Evolutionary conservation across 2,113 vertebrate genomes (phyloP), one percentile per base, ranked within the genome.

Genomic region (Melanotaenia duboulayi): DNA sequence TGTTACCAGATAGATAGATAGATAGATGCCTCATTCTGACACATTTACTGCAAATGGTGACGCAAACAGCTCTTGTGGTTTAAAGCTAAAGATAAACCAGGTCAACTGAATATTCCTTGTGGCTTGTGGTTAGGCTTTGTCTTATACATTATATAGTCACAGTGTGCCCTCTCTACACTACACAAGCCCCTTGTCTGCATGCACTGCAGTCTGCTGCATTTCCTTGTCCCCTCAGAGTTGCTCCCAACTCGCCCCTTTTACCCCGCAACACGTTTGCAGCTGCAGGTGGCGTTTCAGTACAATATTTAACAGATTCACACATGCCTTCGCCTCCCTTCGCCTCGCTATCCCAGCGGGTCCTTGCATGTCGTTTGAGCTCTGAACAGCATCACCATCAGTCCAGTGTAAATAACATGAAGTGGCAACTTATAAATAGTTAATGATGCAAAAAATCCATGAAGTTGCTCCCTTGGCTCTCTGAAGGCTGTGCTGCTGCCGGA

Each of bases 401-500:
- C 93, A 92, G 93, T 95, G 95, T 95, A 95, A 96, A 95, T 96
- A 96, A 96, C 94, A 90, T 90, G 93, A 95, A 95, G 94, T 95
- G 95, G 95, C 95, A 95, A 95, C 94, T 93, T 93, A 95, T 96
- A 95, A 96, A 97, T 96, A 95, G 88, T 95, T 96, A 94, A 96
- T 94, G 94, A 94, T 90, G 92, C 93, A 91, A 88, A 91, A 89
- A 91, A 92, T 90, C 84, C 95, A 94, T 92, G 93, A 94, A 94
- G 94, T 92, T 88, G 88, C 74, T 90, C 88, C 89, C 88, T 56
- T 2, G 80, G 78, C 87, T 87, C 83, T 23, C 23, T 35, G 74
- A 81, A 22, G 37, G 10, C 63, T 4, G 78, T 4, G 20, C 81
- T 20, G 67, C 76, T 67, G 86, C 81, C 20, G 86, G 62, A 78